Base-by-base conservation (phyloP, 2,113 vertebrate genomes). In the Otocyon megalotis region DNA sequence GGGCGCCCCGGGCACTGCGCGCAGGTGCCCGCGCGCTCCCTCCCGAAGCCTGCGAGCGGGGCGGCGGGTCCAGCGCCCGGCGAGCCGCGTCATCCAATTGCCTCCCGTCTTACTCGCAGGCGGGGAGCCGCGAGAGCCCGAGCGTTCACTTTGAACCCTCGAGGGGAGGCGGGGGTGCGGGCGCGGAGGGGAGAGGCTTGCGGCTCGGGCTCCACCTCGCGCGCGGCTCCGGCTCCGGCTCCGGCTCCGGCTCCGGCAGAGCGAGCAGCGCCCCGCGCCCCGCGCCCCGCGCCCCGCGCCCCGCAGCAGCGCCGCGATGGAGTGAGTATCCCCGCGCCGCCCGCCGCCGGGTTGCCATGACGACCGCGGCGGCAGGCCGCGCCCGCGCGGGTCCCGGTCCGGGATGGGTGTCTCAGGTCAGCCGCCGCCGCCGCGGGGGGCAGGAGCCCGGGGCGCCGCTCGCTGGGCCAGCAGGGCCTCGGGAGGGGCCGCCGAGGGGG, bases 101-200 rank as follows among this genome's bases (percentile, higher is more conserved):
- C 93, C 82, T 98, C 90, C 26, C 54, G 93, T 96, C 95, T 98
- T 97, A 83, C 80, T 97, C 93, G 90, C 76, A 98, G 97, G 94
- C 86, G 93, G 93, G 69, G 30, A 88, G 20, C 69, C 12, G 56
- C 95, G 53, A 72, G 53, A 93, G 82, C 74, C 65, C 84, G 95
- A 0, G 0, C 85, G 19, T 86, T 96, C 71, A 32, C 56, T 97
- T 88, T 63, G 96, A 32, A 35, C 35, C 63, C 94, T 79, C 24
- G 43, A 54, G 58, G 93, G 89, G 32, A 82, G 82, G 90, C 97
- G 17, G 56, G 94, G 63, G 80, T 90, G 30, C 74, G 56, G 74
- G n/a, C 19, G 43, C 81, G 95, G 92, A 91, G 58, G 20, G 19
- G 43, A 58, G 30, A 16, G 16, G 26, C 35, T 69, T 3, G 65